phyloP scores from a whole-genome alignment of 2,113 vertebrate genomes.

The Mesitornis unicolor region DNA sequence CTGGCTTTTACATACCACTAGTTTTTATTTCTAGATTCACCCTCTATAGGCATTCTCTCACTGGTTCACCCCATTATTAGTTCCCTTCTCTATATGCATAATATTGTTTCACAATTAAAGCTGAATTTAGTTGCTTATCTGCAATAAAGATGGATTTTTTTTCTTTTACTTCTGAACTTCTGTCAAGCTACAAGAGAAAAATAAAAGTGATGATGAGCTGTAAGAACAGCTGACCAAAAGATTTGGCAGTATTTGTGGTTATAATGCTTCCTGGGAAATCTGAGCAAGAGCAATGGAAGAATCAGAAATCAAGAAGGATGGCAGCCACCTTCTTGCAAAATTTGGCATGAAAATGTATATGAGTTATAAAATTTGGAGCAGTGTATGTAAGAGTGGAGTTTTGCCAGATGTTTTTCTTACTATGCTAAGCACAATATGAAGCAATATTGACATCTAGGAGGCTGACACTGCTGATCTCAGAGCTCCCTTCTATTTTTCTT shows the following conservation, averaged over 20 bases:
- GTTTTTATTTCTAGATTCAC: neutral
- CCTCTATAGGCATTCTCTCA: neutral
- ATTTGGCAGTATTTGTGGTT: neutral
- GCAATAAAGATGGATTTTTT: neutral
- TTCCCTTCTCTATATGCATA: neutral
- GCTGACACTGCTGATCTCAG: neutral
- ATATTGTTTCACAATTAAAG: slow-evolving; percentile 11
- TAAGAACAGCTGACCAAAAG: neutral
- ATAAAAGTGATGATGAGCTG: neutral
- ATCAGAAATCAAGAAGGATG: slow-evolving; percentile 15
- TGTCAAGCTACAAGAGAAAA: slow-evolving; percentile 25
- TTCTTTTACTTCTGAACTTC: slow-evolving; percentile 3
- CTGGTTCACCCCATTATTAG: slow-evolving; percentile 6
- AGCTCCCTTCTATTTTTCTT: neutral
- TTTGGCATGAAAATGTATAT: neutral
- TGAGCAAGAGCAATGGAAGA: slow-evolving; percentile 6
- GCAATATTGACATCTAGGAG: neutral
- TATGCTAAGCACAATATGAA: neutral
- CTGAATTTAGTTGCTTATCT: neutral
- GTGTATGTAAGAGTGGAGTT: neutral
- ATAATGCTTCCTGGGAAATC: slow-evolving; percentile 16
- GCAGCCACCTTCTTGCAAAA: slow-evolving; percentile 25
- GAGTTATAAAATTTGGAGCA: neutral
- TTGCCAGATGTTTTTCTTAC: slow-evolving; percentile 23
- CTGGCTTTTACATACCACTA: slow-evolving; percentile 32